These are phyloP conservation scores for Dinothrombium tinctorium DNA, from an alignment of 1,140 invertebrate genomes.

Conservation along the genomic window DNA sequence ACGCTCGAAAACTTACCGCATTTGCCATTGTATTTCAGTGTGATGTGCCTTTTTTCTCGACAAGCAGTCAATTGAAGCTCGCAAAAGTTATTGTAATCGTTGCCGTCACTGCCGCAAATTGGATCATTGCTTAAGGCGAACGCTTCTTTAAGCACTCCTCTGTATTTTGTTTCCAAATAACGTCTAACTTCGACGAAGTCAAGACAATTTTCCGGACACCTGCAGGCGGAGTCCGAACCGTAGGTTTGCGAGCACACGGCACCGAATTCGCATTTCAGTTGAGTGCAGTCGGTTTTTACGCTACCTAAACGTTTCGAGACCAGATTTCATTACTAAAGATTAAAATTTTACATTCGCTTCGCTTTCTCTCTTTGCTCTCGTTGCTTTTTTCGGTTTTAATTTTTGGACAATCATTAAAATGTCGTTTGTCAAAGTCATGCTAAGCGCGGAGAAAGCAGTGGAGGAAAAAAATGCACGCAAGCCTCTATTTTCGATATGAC, in stretches of 20 bases:
- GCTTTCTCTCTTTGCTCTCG: too few species aligned
- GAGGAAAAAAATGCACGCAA: too few species aligned
- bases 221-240: neutral
- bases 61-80: constrained; percentile 45
- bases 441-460: too few species aligned
- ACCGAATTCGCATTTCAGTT: neutral
- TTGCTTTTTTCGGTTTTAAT: too few species aligned
- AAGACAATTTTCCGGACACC: constrained; percentile 3
- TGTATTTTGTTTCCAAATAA: neutral
- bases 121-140: constrained; percentile 32
- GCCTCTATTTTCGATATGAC: too few species aligned
- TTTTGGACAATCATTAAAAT: too few species aligned
- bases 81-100: constrained; percentile 65
- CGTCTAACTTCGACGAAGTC: neutral
- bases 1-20: constrained; percentile 27
- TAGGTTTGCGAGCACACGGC: neutral
- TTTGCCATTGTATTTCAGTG: constrained; percentile 43
- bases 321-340: too few species aligned
- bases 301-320: too few species aligned
- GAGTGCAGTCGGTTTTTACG: neutral
- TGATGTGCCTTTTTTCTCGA: constrained; percentile 35
- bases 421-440: too few species aligned
- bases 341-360: too few species aligned
- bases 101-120: constrained; percentile 52
- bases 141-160: neutral